Base-by-base conservation (phyloP, 1,140 invertebrate genomes). In the Metaphire vulgaris region DNA sequence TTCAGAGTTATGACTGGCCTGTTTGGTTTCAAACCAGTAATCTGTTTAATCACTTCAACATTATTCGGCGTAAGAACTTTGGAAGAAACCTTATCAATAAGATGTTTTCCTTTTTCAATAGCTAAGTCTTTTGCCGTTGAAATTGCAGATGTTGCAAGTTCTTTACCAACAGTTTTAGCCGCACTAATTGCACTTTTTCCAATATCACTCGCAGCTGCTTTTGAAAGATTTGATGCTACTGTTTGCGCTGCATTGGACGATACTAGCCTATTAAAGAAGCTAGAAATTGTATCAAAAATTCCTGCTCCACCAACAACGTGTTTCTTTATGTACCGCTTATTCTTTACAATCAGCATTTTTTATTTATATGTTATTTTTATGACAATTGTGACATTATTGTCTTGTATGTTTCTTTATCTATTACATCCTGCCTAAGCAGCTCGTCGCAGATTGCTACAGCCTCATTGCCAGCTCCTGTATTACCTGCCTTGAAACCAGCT, bases 311-410 rank as follows among this genome's bases (percentile, higher is more conserved):
- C 70, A 31, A 29, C 14, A 34, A 32, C 70, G 32, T 33, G 32
- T 72, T 72, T 15, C 33, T 32, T 28, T 31, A 6, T 72, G 33
- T 29, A 72, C 26, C 70, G 12, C 15, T 31, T 31, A 2, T 72
- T 72, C 6, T 12, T 31, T 2, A 34, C 30, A 31, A 72, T 72
- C 6, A 72, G 32, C 70, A 72, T 72, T 32, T 72, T 72, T 72
- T 14, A 69, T 16, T 12, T 21, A 69, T n/a, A n/a, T n/a, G n/a
- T n/a, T n/a, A n/a, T n/a, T n/a, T n/a, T n/a, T n/a, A n/a, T n/a
- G n/a, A 72, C 33, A 34, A 72, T 72, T 72, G 30, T 34, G 33
- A 32, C 32, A 32, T 34, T 34, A 72, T 14, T 56, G 6, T 34
- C 26, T 34, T 72, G 16, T 31, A 31, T 31, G 2, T 12, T 6